Percentiles rank a stretch among this genome's conserved stretches.
Evolutionary conservation across 2,113 vertebrate species (phyloP).

Genomic region (Tetraodon nigroviridis): DNA sequence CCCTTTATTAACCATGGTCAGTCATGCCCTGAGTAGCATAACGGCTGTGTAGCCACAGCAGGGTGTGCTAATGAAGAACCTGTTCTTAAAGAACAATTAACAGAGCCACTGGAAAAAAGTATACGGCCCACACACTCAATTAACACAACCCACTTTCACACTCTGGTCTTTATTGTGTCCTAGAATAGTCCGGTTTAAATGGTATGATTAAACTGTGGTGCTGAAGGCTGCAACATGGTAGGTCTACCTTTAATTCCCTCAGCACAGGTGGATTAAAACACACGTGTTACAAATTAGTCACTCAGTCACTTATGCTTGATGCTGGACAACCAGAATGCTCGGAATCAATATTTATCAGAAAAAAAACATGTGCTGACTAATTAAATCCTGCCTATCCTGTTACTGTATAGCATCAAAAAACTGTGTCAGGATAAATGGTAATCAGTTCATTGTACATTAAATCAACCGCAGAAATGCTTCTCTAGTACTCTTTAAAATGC

Average conservation of each 20-base stretch:
- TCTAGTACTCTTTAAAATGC: conserved; percentile 53
- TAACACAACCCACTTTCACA: conserved; percentile 71
- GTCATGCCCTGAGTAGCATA: conserved; percentile 45
- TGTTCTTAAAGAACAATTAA: conserved; percentile 77
- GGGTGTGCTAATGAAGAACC: conserved; percentile 46
- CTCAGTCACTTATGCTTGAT: conserved; percentile 38
- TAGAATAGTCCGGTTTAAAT: conserved; percentile 62
- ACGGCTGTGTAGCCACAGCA: conserved; percentile 36
- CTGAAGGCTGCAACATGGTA: conserved; percentile 38
- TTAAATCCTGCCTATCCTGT: conserved; percentile 28
- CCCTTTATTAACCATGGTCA: conserved; percentile 45
- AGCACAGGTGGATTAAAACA: conserved; percentile 23
- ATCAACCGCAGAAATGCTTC: conserved; percentile 33
- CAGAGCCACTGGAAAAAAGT: conserved; percentile 71
- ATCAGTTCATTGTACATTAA: conserved; percentile 31
- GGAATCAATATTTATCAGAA: conserved; percentile 50
- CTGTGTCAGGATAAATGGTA: conserved; percentile 34
- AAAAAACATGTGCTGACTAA: conserved; percentile 37
- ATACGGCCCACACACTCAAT: conserved; percentile 74
- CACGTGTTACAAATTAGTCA: conserved; percentile 47
- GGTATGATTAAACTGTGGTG: conserved; percentile 48
- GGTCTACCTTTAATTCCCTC: conserved; percentile 35
- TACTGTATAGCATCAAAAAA: conserved; percentile 25
- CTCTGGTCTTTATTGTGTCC: conserved; percentile 66
- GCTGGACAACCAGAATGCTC: conserved; percentile 26